Percentiles rank a stretch among this genome's conserved stretches.
Conservation (phyloP, 2,888 invertebrate genomes). For the Heteromyza rotundicornis region DNA sequence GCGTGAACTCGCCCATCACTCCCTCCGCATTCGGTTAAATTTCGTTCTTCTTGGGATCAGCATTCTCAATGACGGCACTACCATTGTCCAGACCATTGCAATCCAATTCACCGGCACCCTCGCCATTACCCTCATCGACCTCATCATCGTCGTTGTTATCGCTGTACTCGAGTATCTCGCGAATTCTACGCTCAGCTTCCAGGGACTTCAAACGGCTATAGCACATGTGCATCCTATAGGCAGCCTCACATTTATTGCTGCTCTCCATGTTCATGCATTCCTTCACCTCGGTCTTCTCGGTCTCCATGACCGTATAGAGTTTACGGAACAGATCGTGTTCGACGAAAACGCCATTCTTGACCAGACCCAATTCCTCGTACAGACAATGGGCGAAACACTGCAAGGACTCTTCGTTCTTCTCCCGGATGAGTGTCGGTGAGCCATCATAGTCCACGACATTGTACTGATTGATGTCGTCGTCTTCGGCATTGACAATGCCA, state of each 20-base stretch:
- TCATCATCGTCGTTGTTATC: background rate
- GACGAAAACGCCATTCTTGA: slow-evolving; percentile 42
- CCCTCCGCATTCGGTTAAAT: too few relatives aligned
- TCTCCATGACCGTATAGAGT: slow-evolving; percentile 35
- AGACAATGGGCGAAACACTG: slow-evolving; percentile 52
- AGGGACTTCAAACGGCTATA: slow-evolving; percentile 42
- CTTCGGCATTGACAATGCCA: slow-evolving; percentile 16
- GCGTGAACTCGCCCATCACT: too few relatives aligned
- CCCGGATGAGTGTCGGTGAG: slow-evolving; percentile 24
- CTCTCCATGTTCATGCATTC: slow-evolving; percentile 43
- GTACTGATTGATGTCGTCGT: slow-evolving; percentile 26
- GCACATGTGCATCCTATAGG: slow-evolving; percentile 47
- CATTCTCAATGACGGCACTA: too few relatives aligned
- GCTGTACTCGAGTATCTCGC: slow-evolving; percentile 35
- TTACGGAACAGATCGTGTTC: slow-evolving; percentile 41
- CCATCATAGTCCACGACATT: slow-evolving; percentile 29
- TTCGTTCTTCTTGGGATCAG: too few relatives aligned
- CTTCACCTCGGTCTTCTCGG: slow-evolving; percentile 33
- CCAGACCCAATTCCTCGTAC: slow-evolving; percentile 48
- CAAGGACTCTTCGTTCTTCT: slow-evolving; percentile 44
- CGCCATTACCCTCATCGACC: background rate
- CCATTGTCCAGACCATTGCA: too few relatives aligned
- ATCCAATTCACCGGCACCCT: too few relatives aligned
- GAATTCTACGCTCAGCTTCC: slow-evolving; percentile 42
- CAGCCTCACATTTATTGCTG: slow-evolving; percentile 44